A percentile compares a stretch with the other conserved stretches of the same genome.
Conservation (phyloP, 37 sponge, comb jelly and placozoan species). For the Geodia barretti region DNA sequence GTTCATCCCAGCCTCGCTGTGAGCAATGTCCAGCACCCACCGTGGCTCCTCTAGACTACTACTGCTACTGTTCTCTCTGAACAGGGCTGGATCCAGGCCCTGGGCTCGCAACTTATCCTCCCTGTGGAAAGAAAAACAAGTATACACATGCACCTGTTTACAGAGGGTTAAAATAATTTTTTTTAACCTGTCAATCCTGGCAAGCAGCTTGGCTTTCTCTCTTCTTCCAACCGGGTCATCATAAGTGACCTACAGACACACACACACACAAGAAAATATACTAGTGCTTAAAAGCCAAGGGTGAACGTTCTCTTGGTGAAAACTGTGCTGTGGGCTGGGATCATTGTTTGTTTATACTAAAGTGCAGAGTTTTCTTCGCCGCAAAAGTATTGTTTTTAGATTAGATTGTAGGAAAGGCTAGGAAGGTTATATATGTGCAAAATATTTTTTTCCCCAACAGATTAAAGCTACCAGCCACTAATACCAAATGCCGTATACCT, state of each 20-base stretch:
- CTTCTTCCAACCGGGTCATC: conserved; percentile 73
- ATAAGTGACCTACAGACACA: conserved; percentile 50
- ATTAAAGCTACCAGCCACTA: no score
- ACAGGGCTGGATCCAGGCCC: conserved; percentile 7
- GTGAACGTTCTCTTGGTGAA: no score
- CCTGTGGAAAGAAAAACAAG: neutral
- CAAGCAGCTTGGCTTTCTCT: conserved; percentile 67
- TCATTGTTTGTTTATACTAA: no score
- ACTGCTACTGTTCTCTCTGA: neutral
- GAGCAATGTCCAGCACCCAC: neutral
- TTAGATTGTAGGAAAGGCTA: no score
- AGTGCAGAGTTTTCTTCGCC: no score
- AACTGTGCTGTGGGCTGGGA: no score
- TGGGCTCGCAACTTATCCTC: conserved; percentile 31
- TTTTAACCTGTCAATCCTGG: conserved; percentile 47
- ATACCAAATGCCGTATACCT: neutral
- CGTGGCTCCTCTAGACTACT: neutral
- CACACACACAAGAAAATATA: neutral
- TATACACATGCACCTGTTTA: neutral
- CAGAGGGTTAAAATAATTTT: neutral
- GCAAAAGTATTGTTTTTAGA: no score
- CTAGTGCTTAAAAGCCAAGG: no score
- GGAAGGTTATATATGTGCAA: no score
- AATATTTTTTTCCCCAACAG: no score
- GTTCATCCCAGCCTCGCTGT: no score